These are phyloP conservation scores for Bombyx mori DNA, from an alignment of 1,140 invertebrate species.

Conservation along the genomic window ASM3026992v2 NC_085114.1:16016001-16016500, in stretches of 20 bases:
- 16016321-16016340: conserved; percentile 35
- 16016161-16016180: too few species aligned
- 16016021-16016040: conserved; percentile 31
- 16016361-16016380: conserved; percentile 33
- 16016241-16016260: too few species aligned
- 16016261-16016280: too few species aligned
- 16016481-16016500: conserved; percentile 46
- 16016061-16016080: conserved; percentile 23
- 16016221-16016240: too few species aligned
- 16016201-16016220: too few species aligned
- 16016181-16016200: too few species aligned
- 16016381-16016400: conserved; percentile 41
- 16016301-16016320: conserved; percentile 29
- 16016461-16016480: conserved; percentile 30
- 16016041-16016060: conserved; percentile 33
- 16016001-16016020: conserved; percentile 45
- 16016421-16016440: conserved; percentile 32
- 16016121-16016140: too few species aligned
- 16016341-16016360: conserved; percentile 34
- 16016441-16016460: conserved; percentile 14
- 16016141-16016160: too few species aligned
- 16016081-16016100: too few species aligned
- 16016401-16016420: conserved; percentile 34
- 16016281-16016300: too few species aligned
- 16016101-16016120: too few species aligned